Evolutionary conservation across 2,888 invertebrate species (phyloP).

Genomic region (Microplitis deprimator): DNA sequence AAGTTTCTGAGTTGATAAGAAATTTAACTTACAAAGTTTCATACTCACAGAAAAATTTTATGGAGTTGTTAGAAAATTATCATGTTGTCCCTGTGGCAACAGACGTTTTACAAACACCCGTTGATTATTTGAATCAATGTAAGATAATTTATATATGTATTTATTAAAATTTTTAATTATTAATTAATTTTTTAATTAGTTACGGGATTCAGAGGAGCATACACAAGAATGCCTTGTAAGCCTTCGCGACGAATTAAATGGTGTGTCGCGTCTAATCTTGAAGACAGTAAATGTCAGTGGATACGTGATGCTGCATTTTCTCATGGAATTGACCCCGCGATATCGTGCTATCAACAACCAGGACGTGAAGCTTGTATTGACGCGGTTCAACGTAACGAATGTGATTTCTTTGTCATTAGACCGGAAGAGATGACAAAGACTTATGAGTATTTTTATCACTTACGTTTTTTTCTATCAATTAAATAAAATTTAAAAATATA

Average conservation of each 20-base stretch:
- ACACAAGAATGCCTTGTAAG: conserved; percentile 61
- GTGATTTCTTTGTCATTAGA: conserved; percentile 82
- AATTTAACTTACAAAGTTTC: conserved; percentile 68
- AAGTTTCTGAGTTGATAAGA: conserved; percentile 72
- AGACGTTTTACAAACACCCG: conserved; percentile 75
- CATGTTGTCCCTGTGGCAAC: conserved; percentile 70
- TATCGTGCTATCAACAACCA: conserved; percentile 81
- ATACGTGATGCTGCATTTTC: conserved; percentile 82
- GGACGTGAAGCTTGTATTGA: conserved; percentile 79
- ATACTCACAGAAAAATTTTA: conserved; percentile 76
- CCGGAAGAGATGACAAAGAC: conserved; percentile 82
- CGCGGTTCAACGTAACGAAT: conserved; percentile 76
- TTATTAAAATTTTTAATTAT: not conserved
- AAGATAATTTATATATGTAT: conserved; percentile 42
- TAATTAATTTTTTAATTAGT: conserved; percentile 49
- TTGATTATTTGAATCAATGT: conserved; percentile 77
- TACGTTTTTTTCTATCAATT: no score
- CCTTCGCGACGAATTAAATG: conserved; percentile 64
- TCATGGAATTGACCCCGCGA: conserved; percentile 83
- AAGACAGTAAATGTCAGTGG: conserved; percentile 85
- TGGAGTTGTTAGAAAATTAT: conserved; percentile 77
- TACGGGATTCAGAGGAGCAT: conserved; percentile 67
- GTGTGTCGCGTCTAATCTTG: conserved; percentile 81
- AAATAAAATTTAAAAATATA: not conserved
- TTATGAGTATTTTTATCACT: conserved; percentile 73